phyloP scores from a whole-genome alignment of 2,888 invertebrate species.

The Anthophora plumipes region DNA sequence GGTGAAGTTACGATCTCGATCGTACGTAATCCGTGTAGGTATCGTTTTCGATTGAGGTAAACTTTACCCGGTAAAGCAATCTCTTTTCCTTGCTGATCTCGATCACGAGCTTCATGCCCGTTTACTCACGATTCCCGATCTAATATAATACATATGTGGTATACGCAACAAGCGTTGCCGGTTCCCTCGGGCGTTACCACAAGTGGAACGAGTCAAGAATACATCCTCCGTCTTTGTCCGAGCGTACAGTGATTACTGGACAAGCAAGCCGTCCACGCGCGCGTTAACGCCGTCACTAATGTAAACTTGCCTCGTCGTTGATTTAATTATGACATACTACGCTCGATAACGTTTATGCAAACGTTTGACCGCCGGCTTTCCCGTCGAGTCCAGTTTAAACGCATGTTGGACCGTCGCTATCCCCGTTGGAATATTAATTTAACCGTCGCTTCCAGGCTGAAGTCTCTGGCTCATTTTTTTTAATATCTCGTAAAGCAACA shows the following conservation, averaged over 20 bases:
- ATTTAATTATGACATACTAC: conserved; percentile 39
- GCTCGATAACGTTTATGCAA: conserved; percentile 28
- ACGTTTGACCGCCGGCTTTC: conserved; percentile 9
- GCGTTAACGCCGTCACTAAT: conserved; percentile 35
- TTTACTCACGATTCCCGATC: conserved; percentile 39
- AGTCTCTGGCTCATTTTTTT: background rate
- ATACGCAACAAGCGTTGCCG: conserved; percentile 17
- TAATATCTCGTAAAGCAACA: background rate
- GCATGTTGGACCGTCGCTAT: background rate
- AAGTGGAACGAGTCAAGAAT: conserved; percentile 56
- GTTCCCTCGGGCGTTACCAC: conserved; percentile 15
- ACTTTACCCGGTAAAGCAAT: conserved; percentile 26
- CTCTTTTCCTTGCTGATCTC: conserved; percentile 39
- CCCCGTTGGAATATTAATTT: conserved; percentile 5
- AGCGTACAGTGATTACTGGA: background rate
- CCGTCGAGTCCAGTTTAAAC: background rate
- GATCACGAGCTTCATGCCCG: conserved; percentile 50
- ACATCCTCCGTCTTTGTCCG: conserved; percentile 23
- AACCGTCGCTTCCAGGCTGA: background rate
- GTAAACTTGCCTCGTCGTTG: conserved; percentile 23
- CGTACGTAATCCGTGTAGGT: conserved; percentile 63
- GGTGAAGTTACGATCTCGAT: conserved; percentile 69
- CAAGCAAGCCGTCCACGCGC: conserved; percentile 11
- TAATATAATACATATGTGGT: conserved; percentile 40
- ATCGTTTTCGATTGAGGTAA: conserved; percentile 65